Conservation (phyloP, 2,888 invertebrate species). For the Strigamia transsilvanica region DNA sequence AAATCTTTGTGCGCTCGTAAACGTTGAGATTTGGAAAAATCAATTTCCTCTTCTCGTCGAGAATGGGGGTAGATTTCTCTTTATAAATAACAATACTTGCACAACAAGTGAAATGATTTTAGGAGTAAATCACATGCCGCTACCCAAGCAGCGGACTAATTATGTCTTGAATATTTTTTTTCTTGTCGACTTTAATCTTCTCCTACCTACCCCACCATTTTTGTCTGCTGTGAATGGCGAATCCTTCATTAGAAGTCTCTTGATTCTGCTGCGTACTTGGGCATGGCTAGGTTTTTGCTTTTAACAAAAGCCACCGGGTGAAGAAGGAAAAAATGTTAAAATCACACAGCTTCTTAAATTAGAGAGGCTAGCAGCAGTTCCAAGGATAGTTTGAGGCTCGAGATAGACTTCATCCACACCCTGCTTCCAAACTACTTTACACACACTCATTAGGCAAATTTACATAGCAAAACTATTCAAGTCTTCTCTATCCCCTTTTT, state of each 20-base stretch:
- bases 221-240: slow-evolving; percentile 19
- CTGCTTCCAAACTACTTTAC: slow-evolving; percentile 6
- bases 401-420: slow-evolving; percentile 24
- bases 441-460: slow-evolving; percentile 27
- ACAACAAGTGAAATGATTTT: not conserved
- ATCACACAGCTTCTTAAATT: slow-evolving; percentile 36
- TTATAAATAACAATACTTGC: not conserved
- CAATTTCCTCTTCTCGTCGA: not conserved
- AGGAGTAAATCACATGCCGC: not conserved
- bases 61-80: not conserved
- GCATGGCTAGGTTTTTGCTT: slow-evolving; percentile 10
- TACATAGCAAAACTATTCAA: slow-evolving; percentile 18
- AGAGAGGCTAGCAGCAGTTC: slow-evolving; percentile 30
- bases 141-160: slow-evolving; percentile 5
- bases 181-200: not conserved
- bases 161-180: not conserved
- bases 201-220: not conserved
- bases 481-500: not conserved
- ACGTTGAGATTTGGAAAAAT: not conserved
- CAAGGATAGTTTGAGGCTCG: slow-evolving; percentile 2
- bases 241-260: slow-evolving; percentile 38
- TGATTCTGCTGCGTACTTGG: slow-evolving; percentile 5
- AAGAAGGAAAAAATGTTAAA: not conserved
- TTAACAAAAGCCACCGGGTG: slow-evolving; percentile 1
- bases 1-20: no score